These are phyloP conservation scores for Lomographa bimaculata DNA, from an alignment of 2,888 invertebrate genomes.

Conservation along the genomic window DNA sequence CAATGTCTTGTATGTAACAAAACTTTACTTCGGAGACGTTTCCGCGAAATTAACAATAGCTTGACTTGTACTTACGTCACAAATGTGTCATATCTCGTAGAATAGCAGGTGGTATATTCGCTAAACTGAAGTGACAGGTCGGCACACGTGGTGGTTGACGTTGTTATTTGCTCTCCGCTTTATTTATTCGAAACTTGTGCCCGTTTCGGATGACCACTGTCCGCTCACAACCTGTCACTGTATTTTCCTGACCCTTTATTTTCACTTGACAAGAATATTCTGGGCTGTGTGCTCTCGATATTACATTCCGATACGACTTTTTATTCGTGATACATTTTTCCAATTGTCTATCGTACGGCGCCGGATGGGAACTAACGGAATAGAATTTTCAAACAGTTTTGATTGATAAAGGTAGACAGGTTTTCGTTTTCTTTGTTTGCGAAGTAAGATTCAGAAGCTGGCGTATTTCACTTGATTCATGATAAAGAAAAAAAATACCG, in stretches of 20 bases:
- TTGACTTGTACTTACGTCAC: constrained; percentile 55
- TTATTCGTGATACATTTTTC: constrained; percentile 82
- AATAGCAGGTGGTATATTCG: constrained; percentile 61
- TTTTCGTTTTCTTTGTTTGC: constrained; percentile 81
- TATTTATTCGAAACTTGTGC: constrained; percentile 77
- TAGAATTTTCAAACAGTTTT: constrained; percentile 77
- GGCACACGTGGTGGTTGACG: constrained; percentile 65
- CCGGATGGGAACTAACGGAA: constrained; percentile 75
- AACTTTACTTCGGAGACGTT: constrained; percentile 20
- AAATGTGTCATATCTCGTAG: constrained; percentile 55
- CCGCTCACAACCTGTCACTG: constrained; percentile 79
- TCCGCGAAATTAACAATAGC: constrained; percentile 50
- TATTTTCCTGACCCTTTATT: constrained; percentile 79
- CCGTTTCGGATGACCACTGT: constrained; percentile 74
- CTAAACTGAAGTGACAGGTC: constrained; percentile 26
- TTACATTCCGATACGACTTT: constrained; percentile 81
- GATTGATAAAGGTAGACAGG: constrained; percentile 83
- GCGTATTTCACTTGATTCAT: constrained; percentile 79
- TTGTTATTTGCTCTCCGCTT: constrained; percentile 68
- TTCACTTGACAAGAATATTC: constrained; percentile 81
- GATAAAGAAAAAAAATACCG: constrained; percentile 68
- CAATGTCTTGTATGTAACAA: constrained; percentile 25
- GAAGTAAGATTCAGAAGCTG: constrained; percentile 78
- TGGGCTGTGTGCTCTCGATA: constrained; percentile 72
- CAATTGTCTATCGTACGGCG: constrained; percentile 74